These are phyloP conservation scores for Chaunax sp. DNA, from an alignment of 2,797 vertebrate genomes.

Conservation along the genomic window DNA sequence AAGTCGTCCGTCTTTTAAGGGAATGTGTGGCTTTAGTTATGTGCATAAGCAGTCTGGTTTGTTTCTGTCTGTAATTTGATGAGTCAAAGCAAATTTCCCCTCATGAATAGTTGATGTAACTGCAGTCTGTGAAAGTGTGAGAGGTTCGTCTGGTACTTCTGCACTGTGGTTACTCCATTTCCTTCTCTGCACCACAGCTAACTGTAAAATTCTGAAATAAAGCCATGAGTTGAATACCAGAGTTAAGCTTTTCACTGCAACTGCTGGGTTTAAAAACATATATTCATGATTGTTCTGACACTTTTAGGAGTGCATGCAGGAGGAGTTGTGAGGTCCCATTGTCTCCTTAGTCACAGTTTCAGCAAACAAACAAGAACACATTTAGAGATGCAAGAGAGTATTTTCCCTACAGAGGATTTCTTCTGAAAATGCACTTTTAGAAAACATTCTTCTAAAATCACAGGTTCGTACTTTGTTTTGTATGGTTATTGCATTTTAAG, in stretches of 20 bases:
- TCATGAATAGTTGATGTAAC: constrained; percentile 47
- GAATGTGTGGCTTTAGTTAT: constrained; percentile 39
- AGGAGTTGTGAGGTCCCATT: constrained; percentile 23
- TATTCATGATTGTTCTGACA: constrained; percentile 11
- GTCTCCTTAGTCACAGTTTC: constrained; percentile 30
- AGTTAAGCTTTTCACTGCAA: not conserved
- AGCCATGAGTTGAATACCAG: constrained; percentile 28
- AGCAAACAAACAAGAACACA: constrained; percentile 34
- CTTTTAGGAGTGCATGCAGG: not conserved
- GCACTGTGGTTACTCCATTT: constrained; percentile 20
- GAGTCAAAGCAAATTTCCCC: constrained; percentile 30
- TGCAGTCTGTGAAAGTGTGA: constrained; percentile 24
- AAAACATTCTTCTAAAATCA: constrained; percentile 17
- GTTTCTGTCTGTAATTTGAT: constrained; percentile 13
- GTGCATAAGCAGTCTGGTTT: constrained; percentile 7
- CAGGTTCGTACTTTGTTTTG: not conserved
- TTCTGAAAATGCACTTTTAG: constrained; percentile 13
- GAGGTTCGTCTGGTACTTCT: constrained; percentile 23
- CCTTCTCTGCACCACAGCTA: constrained; percentile 18
- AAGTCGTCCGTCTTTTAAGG: constrained; percentile 41
- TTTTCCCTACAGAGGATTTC: constrained; percentile 18
- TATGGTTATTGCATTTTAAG: not conserved
- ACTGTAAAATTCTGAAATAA: constrained; percentile 36
- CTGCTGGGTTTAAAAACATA: constrained; percentile 6
- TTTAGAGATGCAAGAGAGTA: constrained; percentile 15